Evolutionary conservation across 2,113 vertebrate genomes (phyloP), one percentile per base, ranked within the genome.

Genomic region (Oreochromis niloticus): DNA sequence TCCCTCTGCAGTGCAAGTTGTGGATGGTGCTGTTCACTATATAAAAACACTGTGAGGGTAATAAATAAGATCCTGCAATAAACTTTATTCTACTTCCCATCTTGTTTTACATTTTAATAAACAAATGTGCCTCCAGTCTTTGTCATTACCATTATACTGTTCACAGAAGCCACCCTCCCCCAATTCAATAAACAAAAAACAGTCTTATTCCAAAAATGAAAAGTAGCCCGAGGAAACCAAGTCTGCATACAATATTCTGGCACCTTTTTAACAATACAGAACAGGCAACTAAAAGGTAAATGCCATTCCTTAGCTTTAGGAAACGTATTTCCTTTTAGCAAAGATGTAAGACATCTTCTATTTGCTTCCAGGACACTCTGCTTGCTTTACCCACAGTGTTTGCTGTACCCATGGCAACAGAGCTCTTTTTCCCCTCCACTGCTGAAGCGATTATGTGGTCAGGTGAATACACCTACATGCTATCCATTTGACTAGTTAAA

Each of bases 331-430:
- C 54, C 22, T 89, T 92, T 88, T 48, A 91, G 59, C 84, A 88
- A 55, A 80, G 81, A 88, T 86, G 57, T 87, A 75, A 87, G 80
- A 85, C 55, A 36, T 85, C 30, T 86, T 48, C 11, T 9, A 13
- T 85, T 84, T 83, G 82, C 56, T 86, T 90, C 36, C 34, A 79
- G 66, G 71, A 86, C 46, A 39, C 83, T 68, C 82, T 61, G 84
- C 91, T 86, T 66, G 71, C 66, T 88, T 91, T 56, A 22, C 24
- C 82, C 87, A 85, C 55, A 85, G 84, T 96, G 93, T 94, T 94
- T 93, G 89, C 88, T 84, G 90, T 97, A 87, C 88, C 97, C 96
- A 95, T 96, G 93, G 97, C 91, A 96, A 97, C 91, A 55, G 85
- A 91, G 91, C 94, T 89, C 81, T 57, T 32, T 78, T 91, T 82